Conservation (phyloP, 2,888 invertebrate species). For the Brachycybe producta region DNA sequence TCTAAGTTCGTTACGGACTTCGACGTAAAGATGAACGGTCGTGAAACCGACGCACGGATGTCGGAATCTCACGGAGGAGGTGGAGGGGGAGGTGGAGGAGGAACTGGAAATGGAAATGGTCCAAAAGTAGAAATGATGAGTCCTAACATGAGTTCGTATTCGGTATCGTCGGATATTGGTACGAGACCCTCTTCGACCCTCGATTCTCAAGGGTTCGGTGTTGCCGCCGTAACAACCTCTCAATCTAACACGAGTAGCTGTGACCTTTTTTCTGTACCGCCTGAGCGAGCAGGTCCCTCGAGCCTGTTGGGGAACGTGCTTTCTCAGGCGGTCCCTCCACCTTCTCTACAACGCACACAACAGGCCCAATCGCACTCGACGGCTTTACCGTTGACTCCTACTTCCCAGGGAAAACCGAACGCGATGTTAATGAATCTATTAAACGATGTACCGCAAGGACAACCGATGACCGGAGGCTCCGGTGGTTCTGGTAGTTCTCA, state of each 20-base stretch:
- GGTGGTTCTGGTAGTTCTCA: neutral
- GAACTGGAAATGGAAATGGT: neutral
- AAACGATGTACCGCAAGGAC: constrained; percentile 10
- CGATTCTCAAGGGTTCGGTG: constrained; percentile 14
- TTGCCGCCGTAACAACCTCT: constrained; percentile 13
- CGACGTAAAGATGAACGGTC: constrained; percentile 15
- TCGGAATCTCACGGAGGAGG: constrained; percentile 7
- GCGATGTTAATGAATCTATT: constrained; percentile 16
- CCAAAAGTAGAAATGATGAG: constrained; percentile 13
- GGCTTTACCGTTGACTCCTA: neutral
- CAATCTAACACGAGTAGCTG: constrained; percentile 14
- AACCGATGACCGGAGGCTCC: constrained; percentile 6
- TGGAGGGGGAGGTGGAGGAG: too few relatives aligned
- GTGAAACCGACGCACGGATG: constrained; percentile 5
- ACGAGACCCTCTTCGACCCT: constrained; percentile 9
- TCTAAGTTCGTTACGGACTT: constrained; percentile 20
- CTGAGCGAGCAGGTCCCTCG: constrained; percentile 16
- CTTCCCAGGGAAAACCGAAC: constrained; percentile 12
- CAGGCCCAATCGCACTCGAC: neutral
- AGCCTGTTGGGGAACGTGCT: constrained; percentile 15
- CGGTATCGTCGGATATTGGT: too few relatives aligned
- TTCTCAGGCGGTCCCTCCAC: constrained; percentile 16
- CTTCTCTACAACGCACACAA: neutral
- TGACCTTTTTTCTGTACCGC: constrained; percentile 19
- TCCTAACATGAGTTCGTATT: neutral